Evolutionary conservation across 30 jellyfish, hydroid and myxozoan genomes (phyloP).

Genomic region (Cassiopea andromeda): DNA sequence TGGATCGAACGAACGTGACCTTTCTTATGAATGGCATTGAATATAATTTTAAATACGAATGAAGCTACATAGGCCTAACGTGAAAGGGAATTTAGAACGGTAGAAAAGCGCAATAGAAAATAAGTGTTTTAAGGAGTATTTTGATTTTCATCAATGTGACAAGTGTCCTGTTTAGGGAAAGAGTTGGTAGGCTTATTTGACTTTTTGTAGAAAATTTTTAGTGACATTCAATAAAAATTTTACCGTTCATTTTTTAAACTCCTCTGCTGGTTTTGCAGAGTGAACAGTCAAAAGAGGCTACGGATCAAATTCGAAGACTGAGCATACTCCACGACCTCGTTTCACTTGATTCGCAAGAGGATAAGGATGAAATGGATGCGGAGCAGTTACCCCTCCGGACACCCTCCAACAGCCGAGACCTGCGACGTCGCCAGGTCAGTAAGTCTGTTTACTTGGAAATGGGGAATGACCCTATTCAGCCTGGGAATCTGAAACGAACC

Average conservation of each 20-base stretch:
- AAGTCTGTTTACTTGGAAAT: conserved; percentile 68
- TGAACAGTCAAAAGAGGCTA: conserved; percentile 59
- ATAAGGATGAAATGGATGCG: not conserved
- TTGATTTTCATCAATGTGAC: too few species aligned
- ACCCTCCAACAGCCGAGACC: conserved; percentile 39
- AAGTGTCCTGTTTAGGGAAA: too few species aligned
- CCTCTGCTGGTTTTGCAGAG: conserved; percentile 4
- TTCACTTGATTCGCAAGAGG: conserved; percentile 38
- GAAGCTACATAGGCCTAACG: too few species aligned
- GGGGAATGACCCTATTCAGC: conserved; percentile 63
- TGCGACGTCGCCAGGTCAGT: conserved; percentile 68
- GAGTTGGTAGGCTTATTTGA: too few species aligned
- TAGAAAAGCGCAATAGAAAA: too few species aligned
- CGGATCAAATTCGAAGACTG: conserved; percentile 61
- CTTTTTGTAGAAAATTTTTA: too few species aligned
- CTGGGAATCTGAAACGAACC: conserved; percentile 71
- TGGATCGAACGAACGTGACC: too few species aligned
- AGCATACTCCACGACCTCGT: conserved; percentile 79
- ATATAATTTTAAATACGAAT: too few species aligned
- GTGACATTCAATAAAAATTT: too few species aligned
- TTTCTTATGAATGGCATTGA: too few species aligned
- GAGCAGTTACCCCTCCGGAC: conserved; percentile 34
- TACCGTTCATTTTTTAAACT: not conserved
- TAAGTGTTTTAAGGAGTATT: too few species aligned
- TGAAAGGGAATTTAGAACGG: too few species aligned